Evolutionary conservation across 2,888 invertebrate species (phyloP).

Genomic region (Himalopsyche kuldschensis): DNA sequence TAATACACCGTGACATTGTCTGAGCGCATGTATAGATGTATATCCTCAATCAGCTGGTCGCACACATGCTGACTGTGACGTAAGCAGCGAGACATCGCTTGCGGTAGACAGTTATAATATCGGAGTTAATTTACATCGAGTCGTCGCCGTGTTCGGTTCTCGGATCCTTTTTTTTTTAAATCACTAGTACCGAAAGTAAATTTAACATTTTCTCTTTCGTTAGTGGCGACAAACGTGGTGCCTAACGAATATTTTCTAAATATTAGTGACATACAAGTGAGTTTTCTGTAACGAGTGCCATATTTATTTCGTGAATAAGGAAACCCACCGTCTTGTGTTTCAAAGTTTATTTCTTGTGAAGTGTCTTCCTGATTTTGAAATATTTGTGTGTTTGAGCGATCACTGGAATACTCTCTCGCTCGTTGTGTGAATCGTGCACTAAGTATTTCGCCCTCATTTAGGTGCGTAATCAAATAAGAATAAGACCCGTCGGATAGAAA

Average conservation of each 20-base stretch:
- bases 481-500: not conserved
- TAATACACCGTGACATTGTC: constrained; percentile 20
- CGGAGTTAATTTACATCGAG: not conserved
- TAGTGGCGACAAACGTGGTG: not conserved
- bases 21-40: constrained; percentile 13
- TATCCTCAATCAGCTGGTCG: constrained; percentile 30
- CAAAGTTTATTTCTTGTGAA: not conserved
- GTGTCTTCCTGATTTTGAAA: not conserved
- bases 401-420: not conserved
- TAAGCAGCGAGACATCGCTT: constrained; percentile 16
- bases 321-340: not conserved
- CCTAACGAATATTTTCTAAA: not conserved
- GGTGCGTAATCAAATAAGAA: not conserved
- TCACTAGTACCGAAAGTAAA: not conserved
- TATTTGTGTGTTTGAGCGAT: not conserved
- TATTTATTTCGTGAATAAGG: not conserved
- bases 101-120: constrained; percentile 1
- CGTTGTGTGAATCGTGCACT: not conserved
- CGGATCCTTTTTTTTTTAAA: not conserved
- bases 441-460: not conserved
- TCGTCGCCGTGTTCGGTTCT: not conserved
- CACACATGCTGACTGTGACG: constrained; percentile 33
- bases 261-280: not conserved
- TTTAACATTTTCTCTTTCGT: not conserved
- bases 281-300: not conserved